phyloP scores from a whole-genome alignment of 53 echinoderm and acorn worm species.

The Luidia sarsii region DNA sequence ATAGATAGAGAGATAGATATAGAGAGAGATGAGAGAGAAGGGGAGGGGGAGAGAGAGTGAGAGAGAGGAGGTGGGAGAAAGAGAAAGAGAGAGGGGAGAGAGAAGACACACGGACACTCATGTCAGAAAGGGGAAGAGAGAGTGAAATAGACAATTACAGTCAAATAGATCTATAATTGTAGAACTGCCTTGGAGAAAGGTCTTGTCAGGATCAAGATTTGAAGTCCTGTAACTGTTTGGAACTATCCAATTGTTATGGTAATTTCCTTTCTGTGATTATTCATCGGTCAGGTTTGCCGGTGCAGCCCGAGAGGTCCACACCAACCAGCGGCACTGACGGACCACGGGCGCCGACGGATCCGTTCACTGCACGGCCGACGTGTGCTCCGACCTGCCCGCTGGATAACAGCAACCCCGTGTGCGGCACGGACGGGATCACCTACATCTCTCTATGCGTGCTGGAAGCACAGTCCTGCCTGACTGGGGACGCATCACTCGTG shows the following conservation, averaged over 20 bases:
- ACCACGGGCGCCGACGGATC: not conserved
- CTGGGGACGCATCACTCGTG: slow-evolving; percentile 13
- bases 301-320: slow-evolving; percentile 2
- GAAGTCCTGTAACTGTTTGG: slow-evolving; percentile 9
- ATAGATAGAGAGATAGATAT: too few species aligned
- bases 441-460: slow-evolving; percentile 33
- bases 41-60: too few species aligned
- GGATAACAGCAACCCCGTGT: slow-evolving; percentile 34
- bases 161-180: too few species aligned
- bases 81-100: too few species aligned
- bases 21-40: too few species aligned
- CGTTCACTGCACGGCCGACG: not conserved
- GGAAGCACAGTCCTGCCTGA: slow-evolving; percentile 33
- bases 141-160: too few species aligned
- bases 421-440: slow-evolving; percentile 52
- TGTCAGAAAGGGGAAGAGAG: too few species aligned
- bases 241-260: not conserved
- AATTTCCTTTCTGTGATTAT: not conserved
- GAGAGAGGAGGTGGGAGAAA: too few species aligned
- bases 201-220: too few species aligned
- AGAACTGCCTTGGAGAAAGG: too few species aligned
- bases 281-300: not conserved
- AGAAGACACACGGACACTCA: too few species aligned
- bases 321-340: not conserved
- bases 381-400: slow-evolving; percentile 33